Base-by-base conservation (phyloP, 1,140 invertebrate species). In the Hydropsyche tenuis region DNA sequence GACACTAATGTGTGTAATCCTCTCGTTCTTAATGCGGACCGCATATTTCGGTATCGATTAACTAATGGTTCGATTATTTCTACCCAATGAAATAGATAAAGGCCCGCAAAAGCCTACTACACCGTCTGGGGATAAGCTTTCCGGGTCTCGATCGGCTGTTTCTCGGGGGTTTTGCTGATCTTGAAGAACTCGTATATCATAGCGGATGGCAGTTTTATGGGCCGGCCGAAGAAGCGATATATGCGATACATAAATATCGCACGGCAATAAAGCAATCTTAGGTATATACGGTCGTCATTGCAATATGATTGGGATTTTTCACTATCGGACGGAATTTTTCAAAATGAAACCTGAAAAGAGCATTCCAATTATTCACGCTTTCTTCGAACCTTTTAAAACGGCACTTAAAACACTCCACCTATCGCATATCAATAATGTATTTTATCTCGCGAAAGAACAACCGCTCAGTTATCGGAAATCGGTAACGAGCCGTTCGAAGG, bases 61-160 rank as follows among this genome's bases (percentile, higher is more conserved):
- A 60, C 20, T 60, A 60, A 60, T 60, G 56, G 56, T 60, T 25
- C 56, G 56, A 60, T 60, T 60, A 60, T 60, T 60, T 60, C 56
- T 14, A 12, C 22, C 23, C 18, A 12, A 14, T 14, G 22, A 60
- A 23, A 60, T 27, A 27, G 56, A 60, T 60, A 60, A 60, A 48
- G 22, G 56, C 22, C 56, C 23, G 18, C 23, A 1, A 60, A 9
- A 37, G 30, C 30, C 30, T 37, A 4, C 30, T 37, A n/a, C 30
- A 4, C 30, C 3, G 30, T 3, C 3, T 37, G 2, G 23, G 56
- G 20, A 20, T 18, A 53, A 53, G 48, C 9, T 12, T 46, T 12
- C 12, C 48, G 14, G 56, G 56, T 22, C 25, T 22, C 18, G 5
- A 20, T 60, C 48, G 48, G n/a, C n/a, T n/a, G n/a, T n/a, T n/a